Evolutionary conservation across 2,888 invertebrate genomes (phyloP), one percentile per base, ranked within the genome.

Genomic region (Serripes groenlandicus): DNA sequence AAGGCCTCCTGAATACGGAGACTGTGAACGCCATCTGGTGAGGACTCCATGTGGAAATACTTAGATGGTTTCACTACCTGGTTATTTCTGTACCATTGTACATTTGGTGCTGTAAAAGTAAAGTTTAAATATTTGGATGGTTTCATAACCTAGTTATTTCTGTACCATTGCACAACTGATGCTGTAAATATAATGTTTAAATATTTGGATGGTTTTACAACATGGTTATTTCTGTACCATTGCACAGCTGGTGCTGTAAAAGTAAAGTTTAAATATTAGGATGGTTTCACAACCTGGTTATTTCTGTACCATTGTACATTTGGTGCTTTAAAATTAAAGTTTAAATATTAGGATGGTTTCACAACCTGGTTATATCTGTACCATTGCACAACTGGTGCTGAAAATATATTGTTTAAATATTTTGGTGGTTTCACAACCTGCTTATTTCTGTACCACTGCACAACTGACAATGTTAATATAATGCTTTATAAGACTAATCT

Each of bases 131-230:
- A 32, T 62, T 1, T 98, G 34, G 98, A 98, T 76, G 98, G 98
- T 94, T 99, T 99, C 89, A 99, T 98, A 64, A 97, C 95, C 95
- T 98, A 97, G 89, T 98, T 98, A 74, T 97, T 98, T 93, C 98
- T 98, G 94, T 97, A 97, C 99, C 99, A 99, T 0, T 95, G 97
- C 95, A 94, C 97, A 96, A 89, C 97, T 96, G 98, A 98, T 23
- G 97, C 97, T 83, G 98, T 97, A 89, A 97, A 97, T 32, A 97
- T 96, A 98, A 99, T 98, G 96, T 98, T 98, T 97, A 99, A 99
- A 95, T 98, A 99, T 94, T 98, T 98, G 34, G 98, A 98, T 76
- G 98, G 98, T 94, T 99, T 99, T 89, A 99, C 98, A 64, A 97
- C 95, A 95, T 98, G 97, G 89, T 98, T 98, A 74, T 97, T 98